phyloP scores from a whole-genome alignment of 2,888 invertebrate species.

The Julus scanicus region DNA sequence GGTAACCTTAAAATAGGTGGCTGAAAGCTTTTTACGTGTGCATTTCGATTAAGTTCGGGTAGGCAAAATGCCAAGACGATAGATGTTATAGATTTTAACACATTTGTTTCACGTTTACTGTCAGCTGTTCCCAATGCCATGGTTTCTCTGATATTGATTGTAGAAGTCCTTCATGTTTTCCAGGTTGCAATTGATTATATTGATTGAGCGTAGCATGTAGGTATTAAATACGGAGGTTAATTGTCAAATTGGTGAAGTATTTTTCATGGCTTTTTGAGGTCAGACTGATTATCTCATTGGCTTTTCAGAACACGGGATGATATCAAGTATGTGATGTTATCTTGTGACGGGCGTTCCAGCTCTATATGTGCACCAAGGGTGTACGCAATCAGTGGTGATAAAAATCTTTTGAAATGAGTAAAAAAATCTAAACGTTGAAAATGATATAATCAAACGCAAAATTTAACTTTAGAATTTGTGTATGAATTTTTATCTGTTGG shows the following conservation, averaged over 20 bases:
- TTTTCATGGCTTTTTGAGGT: background rate
- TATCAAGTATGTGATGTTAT: no score
- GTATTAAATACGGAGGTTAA: background rate
- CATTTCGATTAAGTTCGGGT: background rate
- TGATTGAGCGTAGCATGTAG: background rate
- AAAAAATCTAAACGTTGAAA: no score
- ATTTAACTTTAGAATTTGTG: no score
- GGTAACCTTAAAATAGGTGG: no score
- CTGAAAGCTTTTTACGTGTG: no score
- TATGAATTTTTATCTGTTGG: no score
- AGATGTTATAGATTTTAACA: background rate
- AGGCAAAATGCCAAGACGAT: background rate
- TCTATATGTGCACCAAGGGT: background rate
- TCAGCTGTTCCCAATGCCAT: background rate
- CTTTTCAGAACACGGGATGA: background rate
- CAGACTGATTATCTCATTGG: background rate
- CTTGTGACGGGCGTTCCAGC: background rate
- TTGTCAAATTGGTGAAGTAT: background rate
- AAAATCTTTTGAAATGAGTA: background rate
- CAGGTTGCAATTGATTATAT: slow-evolving; percentile 8
- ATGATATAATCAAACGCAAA: no score
- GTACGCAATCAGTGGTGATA: background rate
- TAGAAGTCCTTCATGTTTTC: background rate
- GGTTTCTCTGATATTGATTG: background rate
- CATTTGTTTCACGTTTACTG: background rate